phyloP scores from a whole-genome alignment of 2,888 invertebrate genomes.

The Eupsilia transversa region DNA sequence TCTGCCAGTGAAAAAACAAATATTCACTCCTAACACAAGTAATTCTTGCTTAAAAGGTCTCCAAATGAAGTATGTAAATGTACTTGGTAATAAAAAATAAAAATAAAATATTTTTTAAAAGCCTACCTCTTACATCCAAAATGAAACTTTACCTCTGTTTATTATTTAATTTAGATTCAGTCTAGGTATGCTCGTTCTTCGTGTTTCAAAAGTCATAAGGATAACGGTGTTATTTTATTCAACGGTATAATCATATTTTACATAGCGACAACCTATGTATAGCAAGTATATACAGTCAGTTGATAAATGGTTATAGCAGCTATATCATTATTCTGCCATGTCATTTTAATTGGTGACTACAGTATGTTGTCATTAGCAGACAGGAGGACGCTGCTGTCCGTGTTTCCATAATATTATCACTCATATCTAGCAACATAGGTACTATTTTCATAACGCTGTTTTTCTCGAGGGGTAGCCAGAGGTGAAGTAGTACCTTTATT shows the following conservation, averaged over 20 bases:
- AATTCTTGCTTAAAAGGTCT: too few species aligned
- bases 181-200: background rate
- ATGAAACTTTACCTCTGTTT: too few species aligned
- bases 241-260: slow-evolving; percentile 1
- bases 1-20: too few species aligned
- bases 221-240: slow-evolving; percentile 24
- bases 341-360: background rate
- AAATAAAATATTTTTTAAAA: too few species aligned
- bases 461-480: background rate
- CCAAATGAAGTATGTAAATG: too few species aligned
- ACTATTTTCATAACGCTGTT: background rate
- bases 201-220: slow-evolving; percentile 22
- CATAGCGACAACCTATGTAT: background rate
- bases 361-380: background rate
- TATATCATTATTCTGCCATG: background rate
- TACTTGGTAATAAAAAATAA: too few species aligned
- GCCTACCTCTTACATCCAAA: too few species aligned
- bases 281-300: background rate
- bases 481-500: background rate
- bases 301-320: background rate
- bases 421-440: background rate
- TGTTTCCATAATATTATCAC: background rate
- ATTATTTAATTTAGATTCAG: too few species aligned
- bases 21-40: too few species aligned
- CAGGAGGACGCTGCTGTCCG: background rate